phyloP scores from a whole-genome alignment of 2,888 invertebrate species.

The Dryocosmus kuriphilus region DNA sequence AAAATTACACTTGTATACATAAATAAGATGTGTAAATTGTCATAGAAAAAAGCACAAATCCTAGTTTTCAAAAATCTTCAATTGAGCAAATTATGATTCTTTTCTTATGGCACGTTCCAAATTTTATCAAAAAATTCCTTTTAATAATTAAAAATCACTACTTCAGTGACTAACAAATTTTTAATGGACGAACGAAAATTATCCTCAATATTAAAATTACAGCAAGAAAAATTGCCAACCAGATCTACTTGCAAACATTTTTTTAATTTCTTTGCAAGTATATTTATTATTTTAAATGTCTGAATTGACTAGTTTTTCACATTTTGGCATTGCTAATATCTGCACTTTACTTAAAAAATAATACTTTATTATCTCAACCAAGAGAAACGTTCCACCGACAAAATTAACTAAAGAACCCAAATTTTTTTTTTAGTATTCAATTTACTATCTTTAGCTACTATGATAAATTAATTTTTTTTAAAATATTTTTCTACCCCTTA shows the following conservation, averaged over 20 bases:
- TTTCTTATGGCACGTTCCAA: conserved; percentile 15
- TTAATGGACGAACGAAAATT: neutral
- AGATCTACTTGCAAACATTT: neutral
- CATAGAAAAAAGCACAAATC: neutral
- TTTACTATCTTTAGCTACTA: neutral
- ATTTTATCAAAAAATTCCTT: neutral
- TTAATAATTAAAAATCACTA: neutral
- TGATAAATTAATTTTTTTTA: neutral
- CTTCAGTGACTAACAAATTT: neutral
- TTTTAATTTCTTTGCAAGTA: neutral
- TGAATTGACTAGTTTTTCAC: conserved; percentile 17
- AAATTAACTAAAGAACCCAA: neutral
- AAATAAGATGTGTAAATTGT: neutral
- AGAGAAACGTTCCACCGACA: neutral
- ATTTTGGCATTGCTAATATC: conserved; percentile 2
- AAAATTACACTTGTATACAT: neutral
- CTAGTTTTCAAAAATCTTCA: neutral
- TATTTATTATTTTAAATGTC: neutral
- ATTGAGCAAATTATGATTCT: neutral
- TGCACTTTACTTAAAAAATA: conserved; percentile 8
- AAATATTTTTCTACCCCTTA: neutral
- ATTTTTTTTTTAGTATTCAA: neutral
- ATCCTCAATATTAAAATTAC: neutral
- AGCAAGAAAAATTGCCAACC: no score
- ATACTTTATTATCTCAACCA: neutral